Conservation (phyloP, 2,797 vertebrate species). For the Anguilla marmorata region DNA sequence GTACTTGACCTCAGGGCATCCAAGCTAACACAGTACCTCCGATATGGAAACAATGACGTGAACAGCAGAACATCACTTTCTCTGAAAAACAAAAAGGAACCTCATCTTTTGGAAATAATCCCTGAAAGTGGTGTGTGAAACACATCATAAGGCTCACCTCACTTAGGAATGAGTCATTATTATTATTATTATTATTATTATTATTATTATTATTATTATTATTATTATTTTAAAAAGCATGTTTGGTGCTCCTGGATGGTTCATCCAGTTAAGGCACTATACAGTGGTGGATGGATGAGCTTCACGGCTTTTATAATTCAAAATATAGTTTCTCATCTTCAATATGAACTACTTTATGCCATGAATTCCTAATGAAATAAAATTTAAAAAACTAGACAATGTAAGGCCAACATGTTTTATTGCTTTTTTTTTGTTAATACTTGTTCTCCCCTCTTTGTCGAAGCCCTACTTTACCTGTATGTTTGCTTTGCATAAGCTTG, state of each 20-base stretch:
- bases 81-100: slow-evolving; percentile 1
- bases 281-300: background rate
- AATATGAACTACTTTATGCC: too few relatives aligned
- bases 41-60: background rate
- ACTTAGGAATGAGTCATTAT: background rate
- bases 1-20: slow-evolving; percentile 19
- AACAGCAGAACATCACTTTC: background rate
- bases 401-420: too few relatives aligned
- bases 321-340: too few relatives aligned
- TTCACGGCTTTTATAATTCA: background rate
- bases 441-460: too few relatives aligned
- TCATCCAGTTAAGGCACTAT: background rate
- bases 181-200: background rate
- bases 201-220: background rate
- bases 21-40: background rate
- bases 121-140: background rate
- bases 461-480: too few relatives aligned
- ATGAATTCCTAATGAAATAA: too few relatives aligned
- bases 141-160: background rate
- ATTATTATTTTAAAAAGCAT: background rate
- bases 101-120: background rate
- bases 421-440: too few relatives aligned
- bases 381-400: too few relatives aligned
- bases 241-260: background rate
- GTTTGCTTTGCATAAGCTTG: too few relatives aligned